A percentile compares a stretch with the other conserved stretches of the same genome.
These are phyloP conservation scores for Xylophagus ater DNA, from an alignment of 2,888 invertebrate species.

Conservation along the genomic window DNA sequence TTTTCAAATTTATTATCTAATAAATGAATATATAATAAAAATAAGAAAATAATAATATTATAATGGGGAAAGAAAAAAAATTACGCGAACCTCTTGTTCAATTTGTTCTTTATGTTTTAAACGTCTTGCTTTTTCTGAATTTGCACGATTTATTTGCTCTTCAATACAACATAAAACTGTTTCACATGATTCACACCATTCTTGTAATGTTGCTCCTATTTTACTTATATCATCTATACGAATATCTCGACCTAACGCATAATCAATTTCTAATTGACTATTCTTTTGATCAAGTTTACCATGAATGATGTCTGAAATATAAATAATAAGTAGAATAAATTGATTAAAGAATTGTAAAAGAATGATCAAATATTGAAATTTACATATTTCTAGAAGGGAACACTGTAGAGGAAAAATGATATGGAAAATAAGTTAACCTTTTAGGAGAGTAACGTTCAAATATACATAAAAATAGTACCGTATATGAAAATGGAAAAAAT, in stretches of 20 bases:
- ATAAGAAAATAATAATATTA: conserved; percentile 15
- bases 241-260: conserved; percentile 87
- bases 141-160: conserved; percentile 77
- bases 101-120: conserved; percentile 69
- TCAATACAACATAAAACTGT: conserved; percentile 81
- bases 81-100: conserved; percentile 64
- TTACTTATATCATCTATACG: conserved; percentile 69
- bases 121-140: conserved; percentile 69
- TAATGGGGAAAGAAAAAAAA: conserved; percentile 6
- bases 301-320: conserved; percentile 78
- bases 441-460: no score
- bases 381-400: no score
- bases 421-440: no score
- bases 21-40: conserved; percentile 6
- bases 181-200: conserved; percentile 87
- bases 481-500: no score
- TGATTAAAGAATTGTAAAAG: no score
- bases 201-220: conserved; percentile 70
- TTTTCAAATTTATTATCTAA: conserved; percentile 78
- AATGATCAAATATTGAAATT: no score
- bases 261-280: conserved; percentile 85
- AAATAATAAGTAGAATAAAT: no score
- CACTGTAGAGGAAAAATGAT: no score
- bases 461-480: no score
- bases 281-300: conserved; percentile 95